These are phyloP conservation scores for Plebejus argus DNA, from an alignment of 2,888 invertebrate genomes.

Conservation along the genomic window DNA sequence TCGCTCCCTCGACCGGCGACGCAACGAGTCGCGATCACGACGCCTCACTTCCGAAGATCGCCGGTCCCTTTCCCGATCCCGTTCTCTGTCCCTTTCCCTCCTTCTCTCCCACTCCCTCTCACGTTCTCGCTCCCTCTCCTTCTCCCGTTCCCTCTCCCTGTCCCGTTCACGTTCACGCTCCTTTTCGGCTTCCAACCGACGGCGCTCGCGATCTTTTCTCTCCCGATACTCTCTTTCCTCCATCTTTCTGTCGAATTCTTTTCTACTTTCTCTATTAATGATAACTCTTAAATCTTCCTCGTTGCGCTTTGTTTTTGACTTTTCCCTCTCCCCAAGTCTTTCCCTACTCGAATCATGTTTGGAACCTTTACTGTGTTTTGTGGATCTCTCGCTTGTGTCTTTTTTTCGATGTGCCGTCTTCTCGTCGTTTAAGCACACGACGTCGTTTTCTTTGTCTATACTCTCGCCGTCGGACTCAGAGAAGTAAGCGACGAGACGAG, in stretches of 20 bases:
- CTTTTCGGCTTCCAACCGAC: slow-evolving; percentile 57
- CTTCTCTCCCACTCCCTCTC: slow-evolving; percentile 45
- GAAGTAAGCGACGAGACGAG: slow-evolving; percentile 87
- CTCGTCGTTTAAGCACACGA: slow-evolving; percentile 52
- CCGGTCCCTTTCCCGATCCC: slow-evolving; percentile 48
- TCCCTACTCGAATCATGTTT: slow-evolving; percentile 68
- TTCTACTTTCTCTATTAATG: slow-evolving; percentile 62
- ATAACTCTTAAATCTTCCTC: slow-evolving; percentile 71
- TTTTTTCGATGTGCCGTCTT: slow-evolving; percentile 73
- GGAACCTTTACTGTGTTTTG: slow-evolving; percentile 60
- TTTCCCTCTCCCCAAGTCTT: slow-evolving; percentile 51
- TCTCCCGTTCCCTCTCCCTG: slow-evolving; percentile 50
- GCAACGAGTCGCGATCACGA: slow-evolving; percentile 40
- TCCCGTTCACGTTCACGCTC: slow-evolving; percentile 48
- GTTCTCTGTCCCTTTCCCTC: slow-evolving; percentile 45
- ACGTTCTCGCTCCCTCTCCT: slow-evolving; percentile 55
- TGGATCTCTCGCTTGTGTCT: slow-evolving; percentile 60
- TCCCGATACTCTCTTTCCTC: slow-evolving; percentile 64
- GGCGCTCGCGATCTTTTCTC: slow-evolving; percentile 62
- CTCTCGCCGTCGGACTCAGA: slow-evolving; percentile 83
- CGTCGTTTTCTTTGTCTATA: slow-evolving; percentile 67
- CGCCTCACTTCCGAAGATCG: slow-evolving; percentile 48
- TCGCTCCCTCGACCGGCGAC: slow-evolving; percentile 46
- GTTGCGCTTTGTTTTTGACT: slow-evolving; percentile 55
- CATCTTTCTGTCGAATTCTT: slow-evolving; percentile 59